These are phyloP conservation scores for Podarcis lilfordi DNA, from an alignment of 2,797 vertebrate species.

Conservation along the genomic window DNA sequence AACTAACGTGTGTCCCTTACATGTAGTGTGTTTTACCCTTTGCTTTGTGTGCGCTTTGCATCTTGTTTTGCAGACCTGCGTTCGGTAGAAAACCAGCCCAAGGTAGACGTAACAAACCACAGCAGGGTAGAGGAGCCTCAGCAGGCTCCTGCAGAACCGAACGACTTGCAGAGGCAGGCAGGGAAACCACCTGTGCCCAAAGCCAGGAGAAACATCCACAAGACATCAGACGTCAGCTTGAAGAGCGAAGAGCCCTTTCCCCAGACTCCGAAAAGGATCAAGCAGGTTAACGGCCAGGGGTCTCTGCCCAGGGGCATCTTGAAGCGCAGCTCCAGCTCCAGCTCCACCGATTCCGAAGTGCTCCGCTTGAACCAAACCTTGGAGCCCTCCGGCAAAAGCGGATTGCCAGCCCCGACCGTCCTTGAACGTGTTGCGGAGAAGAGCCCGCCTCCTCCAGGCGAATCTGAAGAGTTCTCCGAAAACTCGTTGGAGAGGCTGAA, in stretches of 20 bases:
- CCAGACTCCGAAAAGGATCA: constrained; percentile 47
- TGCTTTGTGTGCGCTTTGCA: background rate
- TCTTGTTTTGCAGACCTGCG: constrained; percentile 79
- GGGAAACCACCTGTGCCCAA: constrained; percentile 86
- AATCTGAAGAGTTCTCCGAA: constrained; percentile 43
- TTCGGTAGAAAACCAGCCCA: constrained; percentile 66
- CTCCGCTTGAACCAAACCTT: constrained; percentile 65
- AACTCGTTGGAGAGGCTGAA: constrained; percentile 80
- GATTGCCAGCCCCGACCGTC: constrained; percentile 66
- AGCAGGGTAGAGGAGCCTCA: constrained; percentile 42
- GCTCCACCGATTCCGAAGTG: constrained; percentile 83
- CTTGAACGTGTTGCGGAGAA: constrained; percentile 74
- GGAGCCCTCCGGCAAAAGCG: constrained; percentile 69
- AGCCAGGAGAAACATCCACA: constrained; percentile 85
- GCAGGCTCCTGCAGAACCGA: constrained; percentile 48
- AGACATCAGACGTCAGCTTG: constrained; percentile 57
- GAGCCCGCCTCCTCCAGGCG: constrained; percentile 49
- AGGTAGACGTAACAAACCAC: constrained; percentile 64
- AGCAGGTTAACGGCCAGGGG: constrained; percentile 59
- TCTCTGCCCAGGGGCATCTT: constrained; percentile 79
- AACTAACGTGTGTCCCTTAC: background rate
- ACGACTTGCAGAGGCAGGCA: constrained; percentile 65
- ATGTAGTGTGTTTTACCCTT: constrained; percentile 33
- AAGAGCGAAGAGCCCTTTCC: constrained; percentile 69
- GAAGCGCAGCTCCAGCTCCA: constrained; percentile 83